These are phyloP conservation scores for Hemibagrus guttatus DNA, from an alignment of 2,797 vertebrate species.

Conservation along the genomic window DNA sequence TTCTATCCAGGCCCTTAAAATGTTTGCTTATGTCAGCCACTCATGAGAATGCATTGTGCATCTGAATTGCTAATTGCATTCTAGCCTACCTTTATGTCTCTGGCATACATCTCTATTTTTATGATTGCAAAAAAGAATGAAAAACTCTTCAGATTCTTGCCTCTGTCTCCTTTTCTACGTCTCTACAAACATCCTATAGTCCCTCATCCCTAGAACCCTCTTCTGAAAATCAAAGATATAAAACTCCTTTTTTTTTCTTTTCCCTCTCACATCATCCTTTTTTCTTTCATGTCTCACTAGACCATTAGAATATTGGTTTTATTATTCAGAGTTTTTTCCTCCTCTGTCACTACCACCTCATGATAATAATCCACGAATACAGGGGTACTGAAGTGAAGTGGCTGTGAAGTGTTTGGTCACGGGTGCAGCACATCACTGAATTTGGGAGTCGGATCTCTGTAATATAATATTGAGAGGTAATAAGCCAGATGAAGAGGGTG, in stretches of 20 bases:
- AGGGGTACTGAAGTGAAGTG: slow-evolving; percentile 43
- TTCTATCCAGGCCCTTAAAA: slow-evolving; percentile 20
- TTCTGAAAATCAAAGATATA: slow-evolving; percentile 53
- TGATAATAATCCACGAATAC: slow-evolving; percentile 48
- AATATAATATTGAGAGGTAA: slow-evolving; percentile 41
- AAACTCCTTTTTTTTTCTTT: slow-evolving; percentile 27
- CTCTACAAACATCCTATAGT: neutral
- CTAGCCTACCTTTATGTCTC: slow-evolving; percentile 51
- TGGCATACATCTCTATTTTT: slow-evolving; percentile 52
- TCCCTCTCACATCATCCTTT: neutral
- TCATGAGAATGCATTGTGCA: slow-evolving; percentile 47
- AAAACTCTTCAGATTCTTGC: slow-evolving; percentile 11
- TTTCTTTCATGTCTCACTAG: slow-evolving; percentile 16
- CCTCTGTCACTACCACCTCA: slow-evolving; percentile 23
- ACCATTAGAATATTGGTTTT: slow-evolving; percentile 19
- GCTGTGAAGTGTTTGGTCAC: slow-evolving; percentile 55
- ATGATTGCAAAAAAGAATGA: slow-evolving; percentile 43
- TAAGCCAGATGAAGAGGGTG: slow-evolving; percentile 22
- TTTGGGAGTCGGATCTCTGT: slow-evolving; percentile 29
- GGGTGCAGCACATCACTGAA: slow-evolving; percentile 31
- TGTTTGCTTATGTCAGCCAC: slow-evolving; percentile 50
- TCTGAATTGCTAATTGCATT: slow-evolving; percentile 59
- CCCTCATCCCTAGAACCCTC: slow-evolving; percentile 35
- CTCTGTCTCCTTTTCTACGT: slow-evolving; percentile 2
- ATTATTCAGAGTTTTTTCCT: neutral